These are phyloP conservation scores for Laodelphax striatellus DNA, from an alignment of 1,140 invertebrate genomes.

Conservation along the genomic window DNA sequence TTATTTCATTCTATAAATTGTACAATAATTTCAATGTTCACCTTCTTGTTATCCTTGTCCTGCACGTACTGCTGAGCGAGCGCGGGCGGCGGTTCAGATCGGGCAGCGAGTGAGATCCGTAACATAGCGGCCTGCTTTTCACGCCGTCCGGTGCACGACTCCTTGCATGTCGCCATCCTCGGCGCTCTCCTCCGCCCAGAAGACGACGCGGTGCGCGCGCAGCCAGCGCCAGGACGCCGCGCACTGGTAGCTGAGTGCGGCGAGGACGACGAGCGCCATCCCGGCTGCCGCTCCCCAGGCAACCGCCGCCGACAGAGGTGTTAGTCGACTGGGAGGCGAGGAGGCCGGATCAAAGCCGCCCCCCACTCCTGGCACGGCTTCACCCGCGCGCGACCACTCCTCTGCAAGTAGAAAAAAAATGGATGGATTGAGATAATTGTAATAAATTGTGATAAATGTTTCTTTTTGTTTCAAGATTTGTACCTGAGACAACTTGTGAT, in stretches of 20 bases:
- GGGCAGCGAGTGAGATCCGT: conserved; percentile 59
- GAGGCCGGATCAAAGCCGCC: no score
- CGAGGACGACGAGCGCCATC: conserved; percentile 51
- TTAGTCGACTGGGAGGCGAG: no score
- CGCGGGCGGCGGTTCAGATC: conserved; percentile 57
- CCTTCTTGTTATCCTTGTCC: conserved; percentile 58
- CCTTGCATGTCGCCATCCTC: conserved; percentile 36
- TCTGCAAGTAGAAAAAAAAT: no score
- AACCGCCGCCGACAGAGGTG: neutral
- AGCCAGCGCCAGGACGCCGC: conserved; percentile 58
- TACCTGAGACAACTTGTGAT: no score
- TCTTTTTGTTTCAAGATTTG: no score
- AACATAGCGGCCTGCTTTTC: conserved; percentile 53
- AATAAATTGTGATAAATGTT: no score
- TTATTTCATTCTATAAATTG: no score
- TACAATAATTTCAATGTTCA: no score
- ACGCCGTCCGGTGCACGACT: conserved; percentile 39
- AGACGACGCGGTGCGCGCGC: conserved; percentile 36
- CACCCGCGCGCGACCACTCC: no score
- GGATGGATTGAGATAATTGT: no score
- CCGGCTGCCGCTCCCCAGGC: conserved; percentile 36
- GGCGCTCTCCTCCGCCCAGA: conserved; percentile 8
- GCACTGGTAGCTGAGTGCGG: conserved; percentile 55
- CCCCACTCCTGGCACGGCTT: no score
- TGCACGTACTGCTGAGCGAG: conserved; percentile 55